Conservation (phyloP, 2,113 vertebrate genomes). For the Oceanodroma tethys region DNA sequence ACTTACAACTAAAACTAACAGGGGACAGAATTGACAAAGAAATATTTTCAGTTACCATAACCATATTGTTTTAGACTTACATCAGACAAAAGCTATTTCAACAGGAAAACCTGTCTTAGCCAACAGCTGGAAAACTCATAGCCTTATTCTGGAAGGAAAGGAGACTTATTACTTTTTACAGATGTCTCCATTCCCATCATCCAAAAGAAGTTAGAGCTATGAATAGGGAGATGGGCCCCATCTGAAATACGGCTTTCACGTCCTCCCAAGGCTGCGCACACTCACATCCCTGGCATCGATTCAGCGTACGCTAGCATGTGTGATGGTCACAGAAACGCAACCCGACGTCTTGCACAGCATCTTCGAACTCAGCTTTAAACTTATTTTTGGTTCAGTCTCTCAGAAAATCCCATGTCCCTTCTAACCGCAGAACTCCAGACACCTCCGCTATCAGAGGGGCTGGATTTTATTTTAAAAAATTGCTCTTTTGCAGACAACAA, state of each 20-base stretch:
- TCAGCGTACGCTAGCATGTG: not conserved
- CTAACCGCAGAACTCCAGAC: not conserved
- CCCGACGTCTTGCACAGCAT: not conserved
- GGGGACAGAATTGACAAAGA: not conserved
- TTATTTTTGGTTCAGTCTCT: not conserved
- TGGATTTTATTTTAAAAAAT: not conserved
- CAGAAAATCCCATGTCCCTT: not conserved
- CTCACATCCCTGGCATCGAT: not conserved
- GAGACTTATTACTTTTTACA: slow-evolving; percentile 26
- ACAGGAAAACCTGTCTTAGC: slow-evolving; percentile 55
- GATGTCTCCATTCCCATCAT: slow-evolving; percentile 50
- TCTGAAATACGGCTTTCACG: not conserved
- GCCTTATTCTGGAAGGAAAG: slow-evolving; percentile 4
- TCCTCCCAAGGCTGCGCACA: not conserved
- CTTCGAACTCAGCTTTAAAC: not conserved
- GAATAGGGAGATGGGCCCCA: slow-evolving; percentile 18
- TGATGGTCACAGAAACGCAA: not conserved
- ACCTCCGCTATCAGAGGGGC: not conserved
- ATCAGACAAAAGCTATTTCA: slow-evolving; percentile 56
- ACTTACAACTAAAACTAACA: not conserved
- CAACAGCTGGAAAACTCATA: slow-evolving; percentile 62
- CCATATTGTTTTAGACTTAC: slow-evolving; percentile 48
- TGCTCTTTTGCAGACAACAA: not conserved
- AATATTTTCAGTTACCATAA: slow-evolving; percentile 40
- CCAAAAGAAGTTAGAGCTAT: slow-evolving; percentile 24